Conservation (phyloP, 2,888 invertebrate species). For the Drosophila fungiperda region DNA sequence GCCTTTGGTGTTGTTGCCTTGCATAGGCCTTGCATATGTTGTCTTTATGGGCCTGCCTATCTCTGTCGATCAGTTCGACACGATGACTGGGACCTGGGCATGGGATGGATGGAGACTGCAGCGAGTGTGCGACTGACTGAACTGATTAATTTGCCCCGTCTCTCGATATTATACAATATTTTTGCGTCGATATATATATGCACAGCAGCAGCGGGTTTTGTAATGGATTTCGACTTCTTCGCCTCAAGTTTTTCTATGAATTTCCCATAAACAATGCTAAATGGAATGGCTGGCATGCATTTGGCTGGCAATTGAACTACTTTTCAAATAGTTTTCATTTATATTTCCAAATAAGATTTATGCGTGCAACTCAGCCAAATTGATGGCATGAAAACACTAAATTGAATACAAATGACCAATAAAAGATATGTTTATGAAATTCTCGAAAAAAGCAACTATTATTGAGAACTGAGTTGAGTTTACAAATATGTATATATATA, state of each 20-base stretch:
- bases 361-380: conserved; percentile 35
- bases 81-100: conserved; percentile 50
- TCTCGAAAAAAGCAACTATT: conserved; percentile 9
- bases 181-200: conserved; percentile 57
- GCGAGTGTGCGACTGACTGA: conserved; percentile 26
- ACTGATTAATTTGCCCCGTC: conserved; percentile 42
- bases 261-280: conserved; percentile 70
- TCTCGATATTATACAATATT: conserved; percentile 72
- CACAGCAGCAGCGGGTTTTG: conserved; percentile 33
- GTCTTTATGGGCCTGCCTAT: conserved; percentile 62
- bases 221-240: conserved; percentile 63
- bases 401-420: conserved; percentile 42
- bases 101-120: conserved; percentile 23
- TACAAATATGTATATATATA: background rate
- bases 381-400: conserved; percentile 32
- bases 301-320: conserved; percentile 72
- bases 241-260: conserved; percentile 70
- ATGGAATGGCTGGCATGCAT: conserved; percentile 61
- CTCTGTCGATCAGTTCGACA: conserved; percentile 67
- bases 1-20: conserved; percentile 13
- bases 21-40: conserved; percentile 45
- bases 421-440: conserved; percentile 22
- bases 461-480: background rate
- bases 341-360: conserved; percentile 27
- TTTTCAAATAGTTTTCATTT: conserved; percentile 45